These are phyloP conservation scores for Gobio occitaniae DNA, from an alignment of 2,797 vertebrate genomes.

Conservation along the genomic window DNA sequence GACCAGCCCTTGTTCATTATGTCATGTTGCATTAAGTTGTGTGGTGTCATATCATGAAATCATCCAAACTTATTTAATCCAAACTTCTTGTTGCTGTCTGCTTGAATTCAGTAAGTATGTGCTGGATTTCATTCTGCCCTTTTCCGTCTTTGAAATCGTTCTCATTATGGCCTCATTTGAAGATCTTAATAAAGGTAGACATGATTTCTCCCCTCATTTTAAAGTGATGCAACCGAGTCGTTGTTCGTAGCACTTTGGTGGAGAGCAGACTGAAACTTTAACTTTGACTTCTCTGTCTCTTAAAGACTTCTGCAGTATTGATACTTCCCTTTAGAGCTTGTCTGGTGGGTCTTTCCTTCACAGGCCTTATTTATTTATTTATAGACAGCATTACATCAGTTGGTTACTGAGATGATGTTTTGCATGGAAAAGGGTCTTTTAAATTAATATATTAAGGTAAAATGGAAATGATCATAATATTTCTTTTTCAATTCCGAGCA, in stretches of 20 bases:
- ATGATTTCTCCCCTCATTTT: constrained; percentile 42
- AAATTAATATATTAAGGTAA: constrained; percentile 21
- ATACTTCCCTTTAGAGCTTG: constrained; percentile 77
- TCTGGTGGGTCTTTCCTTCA: constrained; percentile 77
- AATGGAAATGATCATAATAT: neutral
- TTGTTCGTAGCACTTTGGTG: constrained; percentile 11
- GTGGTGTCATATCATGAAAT: constrained; percentile 14
- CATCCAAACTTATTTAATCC: constrained; percentile 12
- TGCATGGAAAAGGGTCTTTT: constrained; percentile 23
- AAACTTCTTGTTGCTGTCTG: constrained; percentile 6
- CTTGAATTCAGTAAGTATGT: constrained; percentile 6
- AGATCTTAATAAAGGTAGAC: constrained; percentile 34
- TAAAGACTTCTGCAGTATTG: constrained; percentile 46
- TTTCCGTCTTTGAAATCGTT: constrained; percentile 36
- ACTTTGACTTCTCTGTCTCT: constrained; percentile 38
- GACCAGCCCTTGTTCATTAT: neutral
- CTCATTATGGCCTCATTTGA: constrained; percentile 1
- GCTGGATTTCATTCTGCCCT: neutral
- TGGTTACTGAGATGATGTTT: constrained; percentile 32
- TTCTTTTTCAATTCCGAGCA: neutral
- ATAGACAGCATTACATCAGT: constrained; percentile 46
- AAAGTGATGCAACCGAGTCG: constrained; percentile 40
- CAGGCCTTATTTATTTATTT: constrained; percentile 59
- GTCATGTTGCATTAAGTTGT: neutral
- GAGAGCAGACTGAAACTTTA: constrained; percentile 32